A percentile compares a stretch with the other conserved stretches of the same genome.
Conservation (phyloP, 2,797 vertebrate species). For the Tachyglossus aculeatus region DNA sequence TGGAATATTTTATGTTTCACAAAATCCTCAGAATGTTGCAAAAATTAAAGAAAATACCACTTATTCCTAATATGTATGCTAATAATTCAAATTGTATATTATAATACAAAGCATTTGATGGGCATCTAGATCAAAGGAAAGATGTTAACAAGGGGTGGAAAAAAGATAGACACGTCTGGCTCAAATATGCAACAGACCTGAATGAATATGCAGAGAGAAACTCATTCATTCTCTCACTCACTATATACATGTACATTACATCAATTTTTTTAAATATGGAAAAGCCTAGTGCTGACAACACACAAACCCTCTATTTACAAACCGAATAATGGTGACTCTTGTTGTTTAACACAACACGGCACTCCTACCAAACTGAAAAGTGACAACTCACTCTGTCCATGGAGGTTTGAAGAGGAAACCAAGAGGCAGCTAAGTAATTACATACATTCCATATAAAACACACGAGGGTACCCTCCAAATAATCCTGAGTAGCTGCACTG, state of each 20-base stretch:
- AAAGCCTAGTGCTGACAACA: slow-evolving; percentile 5
- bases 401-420: too few relatives aligned
- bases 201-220: not conserved
- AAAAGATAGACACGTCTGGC: not conserved
- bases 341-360: slow-evolving; percentile 16
- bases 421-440: too few relatives aligned
- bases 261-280: slow-evolving; percentile 12
- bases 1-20: too few relatives aligned
- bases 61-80: too few relatives aligned
- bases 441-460: not conserved
- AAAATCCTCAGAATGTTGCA: too few relatives aligned
- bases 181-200: not conserved
- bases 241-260: too few relatives aligned
- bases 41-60: too few relatives aligned
- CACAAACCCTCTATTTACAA: slow-evolving; percentile 16
- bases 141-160: not conserved
- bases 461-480: not conserved
- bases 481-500: too few relatives aligned
- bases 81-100: too few relatives aligned
- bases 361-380: not conserved
- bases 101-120: not conserved
- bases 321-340: slow-evolving; percentile 28
- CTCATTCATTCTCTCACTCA: too few relatives aligned
- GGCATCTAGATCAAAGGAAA: slow-evolving; percentile 2
- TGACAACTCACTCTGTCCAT: too few relatives aligned